Conservation (phyloP, 1,140 invertebrate species). For the Leguminivora glycinivorella region DNA sequence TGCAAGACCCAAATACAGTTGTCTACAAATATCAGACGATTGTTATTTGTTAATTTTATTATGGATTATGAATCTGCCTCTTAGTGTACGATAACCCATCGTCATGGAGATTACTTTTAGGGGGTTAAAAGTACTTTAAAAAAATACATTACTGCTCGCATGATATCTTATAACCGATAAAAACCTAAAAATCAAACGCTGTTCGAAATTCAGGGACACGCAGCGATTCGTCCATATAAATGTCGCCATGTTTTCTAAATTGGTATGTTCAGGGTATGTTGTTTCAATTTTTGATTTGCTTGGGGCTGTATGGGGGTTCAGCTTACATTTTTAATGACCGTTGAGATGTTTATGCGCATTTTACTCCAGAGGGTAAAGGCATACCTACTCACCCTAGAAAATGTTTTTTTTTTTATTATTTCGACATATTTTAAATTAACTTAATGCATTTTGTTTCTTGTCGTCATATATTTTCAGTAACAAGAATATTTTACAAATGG, state of each 20-base stretch:
- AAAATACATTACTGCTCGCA: not conserved
- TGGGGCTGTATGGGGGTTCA: not conserved
- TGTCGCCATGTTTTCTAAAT: constrained; percentile 23
- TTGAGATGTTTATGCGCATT: constrained; percentile 17
- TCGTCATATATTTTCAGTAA: not conserved
- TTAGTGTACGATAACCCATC: too few species aligned
- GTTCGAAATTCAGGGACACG: constrained; percentile 7
- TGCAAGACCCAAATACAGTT: too few species aligned
- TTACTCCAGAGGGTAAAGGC: not conserved
- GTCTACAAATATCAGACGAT: too few species aligned
- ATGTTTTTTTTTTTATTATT: not conserved
- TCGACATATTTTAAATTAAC: constrained; percentile 1
- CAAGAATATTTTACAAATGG: not conserved
- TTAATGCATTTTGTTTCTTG: not conserved
- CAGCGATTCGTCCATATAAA: constrained; percentile 19
- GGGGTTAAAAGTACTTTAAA: too few species aligned
- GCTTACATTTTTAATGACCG: constrained; percentile 21
- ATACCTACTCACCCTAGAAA: not conserved
- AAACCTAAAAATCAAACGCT: constrained; percentile 8
- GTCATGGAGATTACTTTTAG: too few species aligned
- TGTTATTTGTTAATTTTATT: too few species aligned
- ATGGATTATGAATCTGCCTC: too few species aligned
- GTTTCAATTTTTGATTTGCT: constrained; percentile 23
- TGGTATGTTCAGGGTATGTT: constrained; percentile 7
- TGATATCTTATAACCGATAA: constrained; percentile 1